A percentile compares a stretch with the other conserved stretches of the same genome.
Conservation (phyloP, 2,888 invertebrate genomes). For the Drosophila pegasa region DNA sequence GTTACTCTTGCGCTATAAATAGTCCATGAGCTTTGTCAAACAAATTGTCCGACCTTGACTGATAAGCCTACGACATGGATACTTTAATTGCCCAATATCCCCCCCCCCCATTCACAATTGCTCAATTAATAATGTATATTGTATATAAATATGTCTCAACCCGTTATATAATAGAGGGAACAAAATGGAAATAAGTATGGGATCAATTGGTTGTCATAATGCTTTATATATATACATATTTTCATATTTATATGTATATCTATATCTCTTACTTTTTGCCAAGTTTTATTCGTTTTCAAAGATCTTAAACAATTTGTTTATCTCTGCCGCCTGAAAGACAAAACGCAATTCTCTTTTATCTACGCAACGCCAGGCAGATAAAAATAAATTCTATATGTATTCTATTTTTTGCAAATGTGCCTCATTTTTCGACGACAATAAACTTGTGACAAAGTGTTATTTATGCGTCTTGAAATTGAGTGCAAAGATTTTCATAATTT, state of each 20-base stretch:
- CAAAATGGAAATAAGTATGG: conserved; percentile 14
- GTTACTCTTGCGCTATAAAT: conserved; percentile 7
- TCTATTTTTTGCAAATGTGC: conserved; percentile 30
- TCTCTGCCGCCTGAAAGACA: conserved; percentile 39
- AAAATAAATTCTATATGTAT: conserved; percentile 60
- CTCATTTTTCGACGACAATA: conserved; percentile 28
- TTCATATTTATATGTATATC: neutral
- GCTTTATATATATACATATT: neutral
- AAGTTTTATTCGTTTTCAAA: conserved; percentile 60
- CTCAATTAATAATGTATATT: conserved; percentile 23
- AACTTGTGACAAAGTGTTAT: conserved; percentile 42
- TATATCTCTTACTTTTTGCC: conserved; percentile 12
- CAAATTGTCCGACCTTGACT: neutral
- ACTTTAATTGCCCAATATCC: conserved; percentile 1
- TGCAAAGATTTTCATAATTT: conserved; percentile 8
- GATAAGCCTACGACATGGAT: conserved; percentile 9
- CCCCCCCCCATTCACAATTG: conserved; percentile 22
- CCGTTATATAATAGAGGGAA: conserved; percentile 39
- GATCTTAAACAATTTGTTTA: conserved; percentile 46
- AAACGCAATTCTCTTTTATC: conserved; percentile 70
- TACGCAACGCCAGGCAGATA: conserved; percentile 60
- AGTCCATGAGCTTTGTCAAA: conserved; percentile 1
- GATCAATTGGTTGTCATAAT: conserved; percentile 11
- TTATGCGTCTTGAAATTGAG: conserved; percentile 14
- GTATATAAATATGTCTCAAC: conserved; percentile 20